A percentile compares a stretch with the other conserved stretches of the same genome.
Evolutionary conservation across 2,797 vertebrate genomes (phyloP).

Genomic region (Semotilus atromaculatus): DNA sequence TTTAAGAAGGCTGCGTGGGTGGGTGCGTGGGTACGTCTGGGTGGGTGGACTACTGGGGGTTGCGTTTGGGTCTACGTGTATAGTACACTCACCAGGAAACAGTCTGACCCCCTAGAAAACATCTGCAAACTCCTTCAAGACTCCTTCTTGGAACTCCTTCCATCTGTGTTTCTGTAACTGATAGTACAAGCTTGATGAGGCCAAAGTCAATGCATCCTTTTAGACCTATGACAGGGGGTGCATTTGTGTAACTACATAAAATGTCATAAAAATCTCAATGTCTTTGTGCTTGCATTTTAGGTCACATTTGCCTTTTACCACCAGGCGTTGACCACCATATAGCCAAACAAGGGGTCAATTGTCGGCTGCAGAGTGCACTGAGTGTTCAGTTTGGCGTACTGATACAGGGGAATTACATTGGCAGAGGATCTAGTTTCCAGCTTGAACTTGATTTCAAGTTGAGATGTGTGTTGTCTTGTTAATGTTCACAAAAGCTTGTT

Average conservation of each 20-base stretch:
- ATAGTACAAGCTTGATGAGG: neutral
- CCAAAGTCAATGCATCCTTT: neutral
- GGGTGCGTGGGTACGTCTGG: too few relatives aligned
- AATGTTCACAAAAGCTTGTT: neutral
- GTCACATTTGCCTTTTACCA: neutral
- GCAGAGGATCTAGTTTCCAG: neutral
- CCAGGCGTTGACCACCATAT: too few relatives aligned
- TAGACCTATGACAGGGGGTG: neutral
- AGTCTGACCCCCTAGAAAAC: too few relatives aligned
- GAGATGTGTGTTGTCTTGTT: too few relatives aligned
- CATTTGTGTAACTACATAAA: neutral
- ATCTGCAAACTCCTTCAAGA: neutral
- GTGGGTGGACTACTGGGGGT: too few relatives aligned
- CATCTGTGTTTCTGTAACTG: neutral
- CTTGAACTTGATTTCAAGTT: neutral
- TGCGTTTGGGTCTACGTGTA: too few relatives aligned
- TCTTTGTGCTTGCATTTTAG: constrained; percentile 14
- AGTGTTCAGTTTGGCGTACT: neutral
- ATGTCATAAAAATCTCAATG: neutral
- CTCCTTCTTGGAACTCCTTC: too few relatives aligned
- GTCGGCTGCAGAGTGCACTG: neutral
- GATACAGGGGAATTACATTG: neutral
- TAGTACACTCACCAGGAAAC: too few relatives aligned
- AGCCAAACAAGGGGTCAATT: neutral
- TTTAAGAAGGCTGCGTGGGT: too few relatives aligned